Evolutionary conservation across 2,888 invertebrate genomes (phyloP).

Genomic region (Temnothorax unifasciatus): DNA sequence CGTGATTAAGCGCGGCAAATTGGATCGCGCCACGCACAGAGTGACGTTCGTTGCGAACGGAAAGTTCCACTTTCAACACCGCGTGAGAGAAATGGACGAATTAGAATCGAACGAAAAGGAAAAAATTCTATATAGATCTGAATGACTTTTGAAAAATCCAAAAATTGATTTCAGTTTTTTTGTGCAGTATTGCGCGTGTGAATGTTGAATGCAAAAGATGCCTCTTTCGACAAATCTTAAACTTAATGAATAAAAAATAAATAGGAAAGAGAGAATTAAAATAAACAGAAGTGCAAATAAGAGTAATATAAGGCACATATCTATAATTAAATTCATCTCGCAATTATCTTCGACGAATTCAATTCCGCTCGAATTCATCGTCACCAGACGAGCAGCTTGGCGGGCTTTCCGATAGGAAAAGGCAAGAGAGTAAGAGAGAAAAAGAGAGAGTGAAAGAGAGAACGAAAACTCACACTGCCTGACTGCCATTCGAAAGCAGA

Average conservation of each 20-base stretch:
- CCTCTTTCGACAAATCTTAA: neutral
- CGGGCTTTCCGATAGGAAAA: neutral
- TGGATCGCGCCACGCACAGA: too few relatives aligned
- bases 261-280: neutral
- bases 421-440: too few relatives aligned
- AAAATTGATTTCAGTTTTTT: too few relatives aligned
- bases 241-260: neutral
- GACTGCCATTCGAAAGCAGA: neutral
- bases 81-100: neutral
- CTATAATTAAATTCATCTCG: conserved; percentile 1
- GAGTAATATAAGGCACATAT: neutral
- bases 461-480: neutral
- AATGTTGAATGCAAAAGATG: neutral
- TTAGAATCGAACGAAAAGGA: neutral
- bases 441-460: neutral
- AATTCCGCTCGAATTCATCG: neutral
- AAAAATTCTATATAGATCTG: neutral
- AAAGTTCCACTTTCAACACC: neutral
- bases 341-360: conserved; percentile 7
- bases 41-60: neutral
- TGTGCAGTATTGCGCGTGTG: neutral
- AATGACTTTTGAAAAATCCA: neutral
- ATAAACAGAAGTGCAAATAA: neutral
- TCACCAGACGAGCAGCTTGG: neutral
- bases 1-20: too few relatives aligned